A percentile compares a stretch with the other conserved stretches of the same genome.
Conservation (phyloP, 2,797 vertebrate genomes). For the Cuculus canorus region DNA sequence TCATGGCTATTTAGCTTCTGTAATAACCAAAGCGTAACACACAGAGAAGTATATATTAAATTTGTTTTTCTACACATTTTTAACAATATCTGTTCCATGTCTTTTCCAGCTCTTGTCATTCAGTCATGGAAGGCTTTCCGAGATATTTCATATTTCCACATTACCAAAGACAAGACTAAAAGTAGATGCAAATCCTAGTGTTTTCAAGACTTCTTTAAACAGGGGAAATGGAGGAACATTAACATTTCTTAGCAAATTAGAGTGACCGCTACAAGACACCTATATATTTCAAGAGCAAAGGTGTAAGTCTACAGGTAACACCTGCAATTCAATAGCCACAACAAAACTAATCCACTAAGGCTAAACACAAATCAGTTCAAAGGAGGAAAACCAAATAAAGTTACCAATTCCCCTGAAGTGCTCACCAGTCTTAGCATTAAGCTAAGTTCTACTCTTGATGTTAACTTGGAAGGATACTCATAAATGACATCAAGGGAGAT, state of each 20-base stretch:
- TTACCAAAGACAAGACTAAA: not conserved
- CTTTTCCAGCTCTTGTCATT: not conserved
- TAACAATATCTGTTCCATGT: not conserved
- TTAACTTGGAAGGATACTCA: not conserved
- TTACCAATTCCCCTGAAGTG: not conserved
- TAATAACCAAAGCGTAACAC: not conserved
- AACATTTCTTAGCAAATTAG: not conserved
- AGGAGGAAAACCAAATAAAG: not conserved
- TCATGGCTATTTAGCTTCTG: not conserved
- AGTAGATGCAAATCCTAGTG: not conserved
- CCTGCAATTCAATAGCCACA: not conserved
- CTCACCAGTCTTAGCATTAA: not conserved
- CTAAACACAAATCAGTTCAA: not conserved
- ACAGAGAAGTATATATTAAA: not conserved
- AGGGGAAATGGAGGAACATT: not conserved
- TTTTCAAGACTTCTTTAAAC: not conserved
- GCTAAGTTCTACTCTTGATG: not conserved
- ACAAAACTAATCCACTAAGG: not conserved
- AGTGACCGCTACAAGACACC: not conserved
- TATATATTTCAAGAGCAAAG: not conserved
- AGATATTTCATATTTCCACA: not conserved
- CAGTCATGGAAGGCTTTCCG: not conserved
- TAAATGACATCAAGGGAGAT: not conserved
- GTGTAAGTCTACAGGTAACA: not conserved
- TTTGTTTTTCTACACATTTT: not conserved